Evolutionary conservation across 2,888 invertebrate species (phyloP).

Genomic region (Glyphotaelius pellucidus): DNA sequence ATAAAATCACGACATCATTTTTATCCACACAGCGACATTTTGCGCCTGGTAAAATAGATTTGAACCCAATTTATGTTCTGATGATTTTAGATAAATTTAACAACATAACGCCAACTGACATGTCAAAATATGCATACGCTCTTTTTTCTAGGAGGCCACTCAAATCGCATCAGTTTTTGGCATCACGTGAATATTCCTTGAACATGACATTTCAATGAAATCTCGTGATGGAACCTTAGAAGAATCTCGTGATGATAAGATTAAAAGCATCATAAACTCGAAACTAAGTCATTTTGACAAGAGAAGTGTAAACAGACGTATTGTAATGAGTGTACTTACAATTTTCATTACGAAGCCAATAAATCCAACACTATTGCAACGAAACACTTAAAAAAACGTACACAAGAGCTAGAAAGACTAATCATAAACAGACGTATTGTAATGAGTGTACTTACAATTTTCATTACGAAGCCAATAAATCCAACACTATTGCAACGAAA

Average conservation of each 20-base stretch:
- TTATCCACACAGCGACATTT: neutral
- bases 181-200: neutral
- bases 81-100: neutral
- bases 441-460: conserved; percentile 44
- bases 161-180: neutral
- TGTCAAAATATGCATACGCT: neutral
- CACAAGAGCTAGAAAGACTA: conserved; percentile 39
- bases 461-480: conserved; percentile 30
- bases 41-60: neutral
- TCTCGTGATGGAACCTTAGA: neutral
- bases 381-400: conserved; percentile 42
- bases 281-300: conserved; percentile 52
- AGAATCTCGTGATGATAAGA: conserved; percentile 5
- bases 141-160: neutral
- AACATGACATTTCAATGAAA: conserved; percentile 6
- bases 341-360: conserved; percentile 25
- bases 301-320: conserved; percentile 50
- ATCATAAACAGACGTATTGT: too few species aligned
- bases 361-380: conserved; percentile 4
- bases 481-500: neutral
- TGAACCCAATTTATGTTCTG: neutral
- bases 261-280: neutral
- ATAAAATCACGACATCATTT: neutral
- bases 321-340: conserved; percentile 37
- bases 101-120: neutral